Conservation (phyloP, 2,113 vertebrate species). For the Eurystomus gularis region DNA sequence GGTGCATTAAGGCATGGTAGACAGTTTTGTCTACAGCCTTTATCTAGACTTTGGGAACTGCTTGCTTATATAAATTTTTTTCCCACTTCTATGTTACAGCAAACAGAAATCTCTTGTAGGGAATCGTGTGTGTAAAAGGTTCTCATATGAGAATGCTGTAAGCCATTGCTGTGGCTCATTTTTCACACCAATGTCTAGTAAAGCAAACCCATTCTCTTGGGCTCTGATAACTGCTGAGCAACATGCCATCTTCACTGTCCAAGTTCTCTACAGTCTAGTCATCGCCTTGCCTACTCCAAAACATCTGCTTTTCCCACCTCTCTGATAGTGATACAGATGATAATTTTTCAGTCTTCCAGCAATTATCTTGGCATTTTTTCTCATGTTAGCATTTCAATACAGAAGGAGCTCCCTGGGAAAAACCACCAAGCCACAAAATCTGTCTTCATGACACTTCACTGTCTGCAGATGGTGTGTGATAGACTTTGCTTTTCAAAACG, state of each 20-base stretch:
- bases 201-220: neutral
- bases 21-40: neutral
- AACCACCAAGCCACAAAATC: slow-evolving; percentile 24
- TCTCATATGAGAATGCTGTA: slow-evolving; percentile 1
- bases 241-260: neutral
- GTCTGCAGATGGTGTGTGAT: slow-evolving; percentile 48
- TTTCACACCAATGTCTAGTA: neutral
- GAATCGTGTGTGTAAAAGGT: neutral
- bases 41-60: neutral
- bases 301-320: slow-evolving; percentile 39
- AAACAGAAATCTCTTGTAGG: neutral
- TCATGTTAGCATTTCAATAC: slow-evolving; percentile 17
- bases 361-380: slow-evolving; percentile 31
- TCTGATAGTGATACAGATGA: neutral
- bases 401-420: slow-evolving; percentile 47
- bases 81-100: neutral
- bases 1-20: neutral
- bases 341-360: slow-evolving; percentile 35
- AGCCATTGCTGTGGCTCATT: neutral
- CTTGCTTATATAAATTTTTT: neutral
- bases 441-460: slow-evolving; percentile 35
- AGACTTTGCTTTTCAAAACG: slow-evolving; percentile 22
- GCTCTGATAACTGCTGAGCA: neutral
- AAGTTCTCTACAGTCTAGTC: neutral
- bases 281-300: neutral